Base-by-base conservation (phyloP, 1,140 invertebrate genomes). In the Aricia agestis region DNA sequence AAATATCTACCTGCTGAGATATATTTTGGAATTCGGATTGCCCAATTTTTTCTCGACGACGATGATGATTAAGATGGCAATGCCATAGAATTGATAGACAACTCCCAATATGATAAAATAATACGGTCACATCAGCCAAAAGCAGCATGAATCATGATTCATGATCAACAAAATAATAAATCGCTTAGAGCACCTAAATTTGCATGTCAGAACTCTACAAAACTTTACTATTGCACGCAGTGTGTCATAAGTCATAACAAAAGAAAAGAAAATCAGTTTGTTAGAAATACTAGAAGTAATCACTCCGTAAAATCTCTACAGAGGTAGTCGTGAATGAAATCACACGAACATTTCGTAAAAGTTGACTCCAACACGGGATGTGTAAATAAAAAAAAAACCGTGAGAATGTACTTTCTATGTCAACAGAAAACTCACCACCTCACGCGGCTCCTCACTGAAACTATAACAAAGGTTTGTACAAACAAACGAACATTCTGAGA, bases 401-500 rank as follows among this genome's bases (percentile, higher is more conserved):
- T 63, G 18, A 63, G 59, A 63, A 63, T 19, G 19, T 63, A 63
- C 19, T 63, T 63, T 63, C 59, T 19, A 63, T 63, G 59, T 63
- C 59, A 63, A 63, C 59, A 63, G 6, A 11, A 18, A 63, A 63
- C 59, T 18, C 18, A 63, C 25, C 45, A 13, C 18, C 59, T 19
- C 17, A 10, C 19, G 59, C n/a, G n/a, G n/a, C 18, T 63, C 2
- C 17, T 19, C 59, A 10, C 59, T 63, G 59, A 63, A 25, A 63
- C 18, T 63, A 19, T 63, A 19, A 63, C 59, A 63, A 63, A 63
- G 17, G 17, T 63, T 63, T 63, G 59, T 19, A 19, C 59, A 63
- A 63, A 25, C 59, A 63, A 63, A 19, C 59, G 59, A 63, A 19
- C 58, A 59, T 63, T 63, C 59, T 63, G 18, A 63, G 59, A 63